phyloP scores from a whole-genome alignment of 1,140 invertebrate species.

The Cotesia chilonis region DNA sequence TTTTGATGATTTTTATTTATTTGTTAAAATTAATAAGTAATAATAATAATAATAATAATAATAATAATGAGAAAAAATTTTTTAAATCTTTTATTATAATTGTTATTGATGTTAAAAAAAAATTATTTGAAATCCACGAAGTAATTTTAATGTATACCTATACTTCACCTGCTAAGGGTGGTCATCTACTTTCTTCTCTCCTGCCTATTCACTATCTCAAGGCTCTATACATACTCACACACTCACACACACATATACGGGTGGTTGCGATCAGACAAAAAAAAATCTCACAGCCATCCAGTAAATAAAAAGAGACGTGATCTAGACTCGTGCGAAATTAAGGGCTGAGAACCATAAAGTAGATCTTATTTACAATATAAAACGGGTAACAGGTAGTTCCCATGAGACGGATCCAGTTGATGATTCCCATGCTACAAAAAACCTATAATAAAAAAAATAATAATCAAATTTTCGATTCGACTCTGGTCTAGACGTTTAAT shows the following conservation, averaged over 20 bases:
- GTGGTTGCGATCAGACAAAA: conserved; percentile 1
- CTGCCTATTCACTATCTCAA: no score
- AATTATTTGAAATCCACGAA: no score
- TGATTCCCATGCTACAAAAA: conserved; percentile 51
- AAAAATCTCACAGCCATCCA: conserved; percentile 6
- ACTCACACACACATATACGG: not conserved
- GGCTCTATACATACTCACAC: not conserved
- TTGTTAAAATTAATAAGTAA: no score
- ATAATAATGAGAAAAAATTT: no score
- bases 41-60: no score
- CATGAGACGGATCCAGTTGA: conserved; percentile 50
- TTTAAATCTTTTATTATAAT: no score
- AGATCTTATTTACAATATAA: not conserved
- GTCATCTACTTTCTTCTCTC: no score
- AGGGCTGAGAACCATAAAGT: conserved; percentile 36
- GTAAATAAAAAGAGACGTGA: conserved; percentile 14
- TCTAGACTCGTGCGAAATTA: conserved; percentile 53
- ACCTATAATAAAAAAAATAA: conserved; percentile 8
- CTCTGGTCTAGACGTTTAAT: no score
- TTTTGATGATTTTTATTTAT: no score
- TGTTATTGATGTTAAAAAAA: no score
- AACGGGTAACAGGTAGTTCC: conserved; percentile 52
- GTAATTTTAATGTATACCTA: no score
- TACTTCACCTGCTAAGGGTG: no score
- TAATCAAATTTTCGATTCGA: not conserved